Evolutionary conservation across 2,888 invertebrate species (phyloP).

Genomic region (Synanthedon andrenaeformis): DNA sequence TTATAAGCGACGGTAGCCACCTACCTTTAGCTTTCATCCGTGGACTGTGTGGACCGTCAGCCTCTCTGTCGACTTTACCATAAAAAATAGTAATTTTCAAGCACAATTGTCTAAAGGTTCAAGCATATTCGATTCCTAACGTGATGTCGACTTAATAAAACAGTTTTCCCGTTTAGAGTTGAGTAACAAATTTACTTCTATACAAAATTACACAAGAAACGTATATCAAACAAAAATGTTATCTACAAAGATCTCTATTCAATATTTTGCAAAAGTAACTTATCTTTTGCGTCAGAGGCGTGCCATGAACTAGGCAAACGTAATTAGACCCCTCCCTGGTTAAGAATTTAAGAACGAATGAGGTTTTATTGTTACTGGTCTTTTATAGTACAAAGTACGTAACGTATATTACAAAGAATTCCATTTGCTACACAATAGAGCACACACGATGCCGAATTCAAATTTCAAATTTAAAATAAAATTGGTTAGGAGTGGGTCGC

Average conservation of each 20-base stretch:
- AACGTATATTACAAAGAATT: conserved; percentile 40
- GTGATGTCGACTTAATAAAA: too few relatives aligned
- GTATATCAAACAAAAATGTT: conserved; percentile 23
- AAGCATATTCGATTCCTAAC: too few relatives aligned
- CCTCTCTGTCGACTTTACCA: too few relatives aligned
- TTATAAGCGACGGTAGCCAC: too few relatives aligned
- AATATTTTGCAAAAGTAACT: conserved; percentile 36
- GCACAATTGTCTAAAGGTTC: too few relatives aligned
- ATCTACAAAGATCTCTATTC: conserved; percentile 28
- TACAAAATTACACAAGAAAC: conserved; percentile 29
- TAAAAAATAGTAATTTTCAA: too few relatives aligned
- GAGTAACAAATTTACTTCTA: conserved; percentile 12
- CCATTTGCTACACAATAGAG: conserved; percentile 64
- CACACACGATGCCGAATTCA: conserved; percentile 64
- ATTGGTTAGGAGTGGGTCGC: neutral
- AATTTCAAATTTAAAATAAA: conserved; percentile 40
- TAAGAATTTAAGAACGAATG: neutral
- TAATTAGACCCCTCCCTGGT: neutral
- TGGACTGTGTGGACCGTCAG: too few relatives aligned
- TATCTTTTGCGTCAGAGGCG: conserved; percentile 19
- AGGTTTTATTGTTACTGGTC: neutral
- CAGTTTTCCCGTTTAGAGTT: conserved; percentile 4
- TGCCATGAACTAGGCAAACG: conserved; percentile 8
- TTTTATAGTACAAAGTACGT: neutral
- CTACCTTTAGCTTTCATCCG: too few relatives aligned